A percentile compares a stretch with the other conserved stretches of the same genome.
Evolutionary conservation across 2,888 invertebrate species (phyloP).

Genomic region (Sclerodermus sp.): DNA sequence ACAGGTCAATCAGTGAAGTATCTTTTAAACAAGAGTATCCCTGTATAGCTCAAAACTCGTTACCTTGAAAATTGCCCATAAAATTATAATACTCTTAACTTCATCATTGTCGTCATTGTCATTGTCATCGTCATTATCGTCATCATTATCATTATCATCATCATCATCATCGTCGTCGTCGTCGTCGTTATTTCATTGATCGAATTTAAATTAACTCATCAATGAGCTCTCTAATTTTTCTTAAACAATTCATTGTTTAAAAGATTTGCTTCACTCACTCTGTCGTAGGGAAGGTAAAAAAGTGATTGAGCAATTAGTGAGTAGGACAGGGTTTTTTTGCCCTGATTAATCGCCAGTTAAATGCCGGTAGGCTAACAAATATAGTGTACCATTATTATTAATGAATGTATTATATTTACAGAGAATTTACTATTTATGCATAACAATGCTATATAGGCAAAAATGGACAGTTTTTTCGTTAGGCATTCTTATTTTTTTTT

Average conservation of each 20-base stretch:
- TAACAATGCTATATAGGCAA: slow-evolving; percentile 23
- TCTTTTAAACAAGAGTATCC: slow-evolving; percentile 16
- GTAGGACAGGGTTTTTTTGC: background rate
- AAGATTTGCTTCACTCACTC: no score
- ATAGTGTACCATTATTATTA: slow-evolving; percentile 20
- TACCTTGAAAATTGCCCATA: no score
- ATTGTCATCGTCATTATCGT: no score
- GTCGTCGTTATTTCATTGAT: no score
- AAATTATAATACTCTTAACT: no score
- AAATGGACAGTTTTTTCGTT: slow-evolving; percentile 47
- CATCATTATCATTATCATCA: no score
- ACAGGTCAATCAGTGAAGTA: slow-evolving; percentile 10
- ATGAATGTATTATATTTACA: slow-evolving; percentile 24
- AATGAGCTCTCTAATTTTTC: no score
- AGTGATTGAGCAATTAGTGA: slow-evolving; percentile 12
- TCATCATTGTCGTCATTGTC: no score
- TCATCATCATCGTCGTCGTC: no score
- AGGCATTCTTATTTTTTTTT: slow-evolving; percentile 48
- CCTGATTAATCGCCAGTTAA: slow-evolving; percentile 14
- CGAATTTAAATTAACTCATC: no score
- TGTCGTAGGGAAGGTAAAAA: slow-evolving; percentile 2
- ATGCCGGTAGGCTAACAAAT: slow-evolving; percentile 15
- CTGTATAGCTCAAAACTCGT: no score
- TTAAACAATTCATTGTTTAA: no score
- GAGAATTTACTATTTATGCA: slow-evolving; percentile 25